A percentile compares a stretch with the other conserved stretches of the same genome.
Evolutionary conservation across 2,797 vertebrate species (phyloP).

Genomic region (Falco concolor): DNA sequence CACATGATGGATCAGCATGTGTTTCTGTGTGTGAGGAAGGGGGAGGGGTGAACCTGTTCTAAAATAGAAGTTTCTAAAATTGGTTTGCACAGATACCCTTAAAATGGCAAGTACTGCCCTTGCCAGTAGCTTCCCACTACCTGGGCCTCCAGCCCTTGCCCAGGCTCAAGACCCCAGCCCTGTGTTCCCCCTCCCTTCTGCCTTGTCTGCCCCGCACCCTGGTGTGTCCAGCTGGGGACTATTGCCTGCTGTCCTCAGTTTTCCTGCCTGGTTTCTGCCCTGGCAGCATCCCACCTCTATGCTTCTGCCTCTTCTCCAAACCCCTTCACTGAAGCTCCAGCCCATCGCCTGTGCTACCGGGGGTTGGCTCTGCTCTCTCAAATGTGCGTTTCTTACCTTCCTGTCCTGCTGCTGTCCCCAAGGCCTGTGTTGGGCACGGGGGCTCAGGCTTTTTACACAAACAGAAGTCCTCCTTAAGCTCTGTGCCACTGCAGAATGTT

Average conservation of each 20-base stretch:
- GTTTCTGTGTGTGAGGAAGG: not conserved
- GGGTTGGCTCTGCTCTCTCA: not conserved
- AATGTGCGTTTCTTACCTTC: not conserved
- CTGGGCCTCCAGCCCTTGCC: not conserved
- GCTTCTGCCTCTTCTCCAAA: not conserved
- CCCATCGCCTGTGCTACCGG: not conserved
- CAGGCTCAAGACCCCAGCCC: not conserved
- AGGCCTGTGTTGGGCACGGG: not conserved
- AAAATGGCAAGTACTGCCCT: not conserved
- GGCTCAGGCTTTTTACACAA: not conserved
- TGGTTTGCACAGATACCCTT: conserved; percentile 16
- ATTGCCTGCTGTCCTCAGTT: not conserved
- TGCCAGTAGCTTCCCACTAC: not conserved
- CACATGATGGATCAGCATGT: conserved; percentile 30
- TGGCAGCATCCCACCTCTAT: not conserved
- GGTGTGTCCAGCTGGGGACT: not conserved
- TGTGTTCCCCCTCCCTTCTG: not conserved
- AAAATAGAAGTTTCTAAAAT: conserved; percentile 46
- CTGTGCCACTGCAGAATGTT: not conserved
- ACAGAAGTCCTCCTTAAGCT: not conserved
- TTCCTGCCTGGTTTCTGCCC: not conserved
- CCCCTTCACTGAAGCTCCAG: not conserved
- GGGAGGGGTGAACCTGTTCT: not conserved
- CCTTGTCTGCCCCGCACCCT: not conserved
- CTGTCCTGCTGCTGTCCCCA: not conserved